phyloP scores from a whole-genome alignment of 2,797 vertebrate genomes.

The Enteromius thamalakanensis region DNA sequence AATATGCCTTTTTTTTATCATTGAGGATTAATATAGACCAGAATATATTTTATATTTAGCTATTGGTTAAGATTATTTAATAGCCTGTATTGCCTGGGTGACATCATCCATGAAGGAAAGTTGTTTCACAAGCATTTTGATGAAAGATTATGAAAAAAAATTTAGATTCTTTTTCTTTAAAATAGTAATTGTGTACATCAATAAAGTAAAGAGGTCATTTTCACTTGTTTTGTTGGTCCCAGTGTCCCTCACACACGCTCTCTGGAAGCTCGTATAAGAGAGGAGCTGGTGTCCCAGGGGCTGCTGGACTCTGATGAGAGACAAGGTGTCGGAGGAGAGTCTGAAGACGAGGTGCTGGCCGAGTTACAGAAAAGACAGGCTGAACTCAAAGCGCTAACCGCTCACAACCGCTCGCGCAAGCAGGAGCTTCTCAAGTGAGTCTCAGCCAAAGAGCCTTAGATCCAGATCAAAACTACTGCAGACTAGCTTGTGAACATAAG shows the following conservation, averaged over 20 bases:
- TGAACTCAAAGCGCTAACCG: slow-evolving; percentile 91
- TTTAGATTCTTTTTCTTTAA: neutral
- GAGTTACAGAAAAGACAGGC: slow-evolving; percentile 95
- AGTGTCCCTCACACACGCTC: slow-evolving; percentile 97
- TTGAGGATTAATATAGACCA: neutral
- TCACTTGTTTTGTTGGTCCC: neutral
- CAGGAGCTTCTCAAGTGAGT: slow-evolving; percentile 93
- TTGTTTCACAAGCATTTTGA: neutral
- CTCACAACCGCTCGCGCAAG: slow-evolving; percentile 92
- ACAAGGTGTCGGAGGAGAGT: slow-evolving; percentile 88
- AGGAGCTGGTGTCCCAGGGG: slow-evolving; percentile 95
- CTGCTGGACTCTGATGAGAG: slow-evolving; percentile 93
- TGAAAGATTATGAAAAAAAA: neutral
- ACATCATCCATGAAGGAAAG: neutral
- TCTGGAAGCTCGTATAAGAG: slow-evolving; percentile 93
- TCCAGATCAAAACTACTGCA: slow-evolving; percentile 15
- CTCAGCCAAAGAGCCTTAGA: neutral
- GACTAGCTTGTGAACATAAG: neutral
- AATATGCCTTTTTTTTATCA: neutral
- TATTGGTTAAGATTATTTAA: neutral
- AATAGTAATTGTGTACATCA: neutral
- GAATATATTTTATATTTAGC: neutral
- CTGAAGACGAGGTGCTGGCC: slow-evolving; percentile 92
- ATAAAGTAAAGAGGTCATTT: neutral
- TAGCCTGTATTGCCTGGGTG: neutral